Percentiles rank a stretch among this genome's conserved stretches.
Conservation (phyloP, 1,140 invertebrate genomes). For the Agrypnia vestita region DNA sequence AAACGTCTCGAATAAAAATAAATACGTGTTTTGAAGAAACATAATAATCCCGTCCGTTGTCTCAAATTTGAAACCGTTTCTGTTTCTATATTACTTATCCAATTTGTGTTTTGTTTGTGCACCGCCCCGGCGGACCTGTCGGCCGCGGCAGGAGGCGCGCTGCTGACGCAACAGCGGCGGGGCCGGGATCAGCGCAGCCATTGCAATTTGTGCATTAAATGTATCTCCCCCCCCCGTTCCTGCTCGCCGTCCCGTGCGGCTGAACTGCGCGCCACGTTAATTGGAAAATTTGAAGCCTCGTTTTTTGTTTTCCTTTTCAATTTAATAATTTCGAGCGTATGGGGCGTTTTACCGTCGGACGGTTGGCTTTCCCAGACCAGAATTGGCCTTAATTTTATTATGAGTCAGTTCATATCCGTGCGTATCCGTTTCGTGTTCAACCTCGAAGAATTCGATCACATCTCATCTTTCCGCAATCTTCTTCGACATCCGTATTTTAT, state of each 20-base stretch:
- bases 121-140: neutral
- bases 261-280: neutral
- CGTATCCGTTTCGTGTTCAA: no score
- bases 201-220: slow-evolving; percentile 34
- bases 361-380: no score
- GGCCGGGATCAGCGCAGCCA: slow-evolving; percentile 15
- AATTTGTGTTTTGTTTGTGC: slow-evolving; percentile 32
- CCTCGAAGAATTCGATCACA: no score
- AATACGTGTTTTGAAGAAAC: no score
- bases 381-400: no score
- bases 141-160: neutral
- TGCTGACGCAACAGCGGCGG: slow-evolving; percentile 28
- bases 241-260: neutral
- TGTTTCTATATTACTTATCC: slow-evolving; percentile 11
- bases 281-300: slow-evolving; percentile 2
- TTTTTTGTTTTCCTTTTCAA: no score
- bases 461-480: no score
- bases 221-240: slow-evolving; percentile 6
- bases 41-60: no score
- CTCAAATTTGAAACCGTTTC: neutral
- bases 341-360: no score
- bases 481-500: no score
- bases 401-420: no score
- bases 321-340: no score
- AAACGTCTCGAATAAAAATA: neutral